Percentiles rank a stretch among this genome's conserved stretches.
Conservation (phyloP, 1,140 invertebrate genomes). For the Aricia agestis region DNA sequence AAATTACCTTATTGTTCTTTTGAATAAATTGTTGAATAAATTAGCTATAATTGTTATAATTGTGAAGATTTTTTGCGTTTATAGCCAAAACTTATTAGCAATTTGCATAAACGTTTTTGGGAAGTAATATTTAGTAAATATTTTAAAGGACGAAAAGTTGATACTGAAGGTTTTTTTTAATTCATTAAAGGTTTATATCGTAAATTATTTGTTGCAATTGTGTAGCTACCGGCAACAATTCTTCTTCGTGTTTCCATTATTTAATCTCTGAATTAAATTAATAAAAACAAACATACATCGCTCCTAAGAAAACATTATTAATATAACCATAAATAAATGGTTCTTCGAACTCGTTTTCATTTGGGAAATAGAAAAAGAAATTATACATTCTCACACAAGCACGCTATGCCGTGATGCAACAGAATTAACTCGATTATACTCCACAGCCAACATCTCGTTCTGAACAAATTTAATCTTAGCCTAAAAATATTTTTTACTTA, state of each 20-base stretch:
- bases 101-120: neutral
- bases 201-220: no score
- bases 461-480: no score
- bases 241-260: no score
- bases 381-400: constrained; percentile 21
- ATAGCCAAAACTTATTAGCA: neutral
- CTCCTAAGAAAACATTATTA: neutral
- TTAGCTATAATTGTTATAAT: neutral
- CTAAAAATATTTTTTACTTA: no score
- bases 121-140: no score
- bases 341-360: neutral
- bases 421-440: constrained; percentile 18
- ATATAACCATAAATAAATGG: neutral
- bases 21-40: neutral
- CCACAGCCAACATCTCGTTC: no score
- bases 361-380: constrained; percentile 18
- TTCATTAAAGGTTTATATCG: no score
- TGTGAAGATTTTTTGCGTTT: no score
- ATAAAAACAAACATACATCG: neutral
- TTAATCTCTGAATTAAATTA: neutral
- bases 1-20: neutral
- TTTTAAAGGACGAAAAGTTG: no score
- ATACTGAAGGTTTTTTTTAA: no score
- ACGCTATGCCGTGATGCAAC: constrained; percentile 35
- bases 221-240: no score